Evolutionary conservation across 2,797 vertebrate genomes (phyloP).

Genomic region (Apogon hyalosoma): DNA sequence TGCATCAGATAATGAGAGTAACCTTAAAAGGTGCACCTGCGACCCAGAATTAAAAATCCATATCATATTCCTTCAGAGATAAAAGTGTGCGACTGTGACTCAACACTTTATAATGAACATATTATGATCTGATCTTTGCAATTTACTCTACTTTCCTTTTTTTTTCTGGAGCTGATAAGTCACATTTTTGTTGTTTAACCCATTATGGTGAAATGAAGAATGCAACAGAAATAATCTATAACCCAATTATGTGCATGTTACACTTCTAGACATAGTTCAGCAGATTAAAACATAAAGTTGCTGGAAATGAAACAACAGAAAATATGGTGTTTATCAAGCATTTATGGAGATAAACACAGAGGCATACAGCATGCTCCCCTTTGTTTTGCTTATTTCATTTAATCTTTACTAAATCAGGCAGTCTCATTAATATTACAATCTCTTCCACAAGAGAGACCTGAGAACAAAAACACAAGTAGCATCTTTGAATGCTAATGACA

Average conservation of each 20-base stretch:
- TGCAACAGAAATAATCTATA: no score
- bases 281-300: no score
- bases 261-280: no score
- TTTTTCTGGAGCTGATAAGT: not conserved
- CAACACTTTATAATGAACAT: not conserved
- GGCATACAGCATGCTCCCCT: not conserved
- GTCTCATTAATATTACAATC: no score
- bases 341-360: not conserved
- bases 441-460: no score
- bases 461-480: no score
- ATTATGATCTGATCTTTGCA: not conserved
- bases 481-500: not conserved
- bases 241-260: no score
- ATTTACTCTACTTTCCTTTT: not conserved
- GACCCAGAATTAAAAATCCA: slow-evolving; percentile 20
- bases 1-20: not conserved
- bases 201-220: not conserved
- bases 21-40: not conserved
- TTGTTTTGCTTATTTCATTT: not conserved
- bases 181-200: not conserved
- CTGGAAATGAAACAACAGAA: no score
- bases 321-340: not conserved
- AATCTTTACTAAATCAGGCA: no score
- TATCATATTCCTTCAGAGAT: slow-evolving; percentile 11
- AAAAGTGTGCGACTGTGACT: slow-evolving; percentile 18